Conservation (phyloP, 2,888 invertebrate species). For the Mesoligia furuncula region DNA sequence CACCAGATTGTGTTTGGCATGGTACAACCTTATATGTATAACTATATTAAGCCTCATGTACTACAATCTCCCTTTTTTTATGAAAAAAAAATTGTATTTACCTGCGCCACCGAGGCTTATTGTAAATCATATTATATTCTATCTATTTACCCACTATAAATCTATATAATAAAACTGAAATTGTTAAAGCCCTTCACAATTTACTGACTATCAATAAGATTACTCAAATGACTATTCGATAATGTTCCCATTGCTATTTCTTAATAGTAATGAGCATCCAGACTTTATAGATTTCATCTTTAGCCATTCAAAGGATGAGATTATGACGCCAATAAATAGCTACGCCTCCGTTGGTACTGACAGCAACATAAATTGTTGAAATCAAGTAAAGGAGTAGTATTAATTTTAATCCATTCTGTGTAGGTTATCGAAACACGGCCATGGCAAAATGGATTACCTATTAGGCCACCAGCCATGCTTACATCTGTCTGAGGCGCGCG, state of each 20-base stretch:
- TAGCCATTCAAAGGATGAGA: conserved; percentile 28
- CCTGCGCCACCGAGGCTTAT: no score
- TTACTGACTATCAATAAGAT: conserved; percentile 2
- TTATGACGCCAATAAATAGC: conserved; percentile 47
- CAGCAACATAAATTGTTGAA: conserved; percentile 1
- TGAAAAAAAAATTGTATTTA: neutral
- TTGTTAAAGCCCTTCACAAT: neutral
- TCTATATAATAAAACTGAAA: no score
- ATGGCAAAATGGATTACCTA: neutral
- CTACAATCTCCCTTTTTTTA: no score
- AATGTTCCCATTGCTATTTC: conserved; percentile 16
- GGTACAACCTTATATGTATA: no score
- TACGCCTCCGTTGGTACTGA: conserved; percentile 40
- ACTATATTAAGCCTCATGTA: no score
- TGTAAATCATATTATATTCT: neutral
- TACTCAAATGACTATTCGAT: conserved; percentile 3
- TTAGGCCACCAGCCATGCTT: no score
- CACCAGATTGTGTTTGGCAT: no score
- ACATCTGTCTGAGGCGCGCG: no score
- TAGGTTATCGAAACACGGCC: neutral
- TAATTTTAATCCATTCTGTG: neutral
- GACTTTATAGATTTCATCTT: conserved; percentile 38
- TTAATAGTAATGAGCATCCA: conserved; percentile 27
- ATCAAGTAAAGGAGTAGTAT: neutral
- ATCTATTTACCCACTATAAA: neutral